phyloP scores from a whole-genome alignment of 2,797 vertebrate species.

The Manis javanica region DNA sequence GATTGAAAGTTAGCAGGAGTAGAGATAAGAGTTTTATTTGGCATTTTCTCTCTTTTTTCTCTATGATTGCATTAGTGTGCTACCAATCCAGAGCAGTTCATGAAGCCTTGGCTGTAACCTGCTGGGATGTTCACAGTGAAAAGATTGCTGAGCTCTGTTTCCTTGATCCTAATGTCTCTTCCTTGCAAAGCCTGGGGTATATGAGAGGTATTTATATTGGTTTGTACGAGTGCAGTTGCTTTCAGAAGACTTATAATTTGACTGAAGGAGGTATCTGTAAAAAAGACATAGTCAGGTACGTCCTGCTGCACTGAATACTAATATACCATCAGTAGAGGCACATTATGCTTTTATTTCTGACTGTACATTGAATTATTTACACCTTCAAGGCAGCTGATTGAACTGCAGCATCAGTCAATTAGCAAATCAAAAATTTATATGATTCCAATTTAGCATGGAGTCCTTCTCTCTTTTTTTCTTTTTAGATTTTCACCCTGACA shows the following conservation, averaged over 20 bases:
- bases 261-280: constrained; percentile 79
- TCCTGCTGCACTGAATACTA: constrained; percentile 87
- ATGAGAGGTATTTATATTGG: constrained; percentile 74
- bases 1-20: constrained; percentile 83
- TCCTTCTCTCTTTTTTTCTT: constrained; percentile 93
- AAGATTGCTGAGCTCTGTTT: constrained; percentile 79
- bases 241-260: constrained; percentile 79
- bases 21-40: constrained; percentile 81
- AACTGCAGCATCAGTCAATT: constrained; percentile 99
- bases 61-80: constrained; percentile 77
- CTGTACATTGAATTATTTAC: constrained; percentile 97
- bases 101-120: constrained; percentile 56
- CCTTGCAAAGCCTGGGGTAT: constrained; percentile 68
- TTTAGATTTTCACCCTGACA: constrained; percentile 99
- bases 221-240: constrained; percentile 69
- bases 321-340: constrained; percentile 86
- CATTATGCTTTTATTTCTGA: constrained; percentile 89
- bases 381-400: constrained; percentile 97
- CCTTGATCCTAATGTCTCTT: constrained; percentile 55
- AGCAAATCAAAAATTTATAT: constrained; percentile 99
- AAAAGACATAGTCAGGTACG: constrained; percentile 88
- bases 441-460: constrained; percentile 98
- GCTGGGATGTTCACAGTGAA: constrained; percentile 65
- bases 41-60: constrained; percentile 68
- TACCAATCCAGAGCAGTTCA: constrained; percentile 43